Evolutionary conservation across 2,888 invertebrate species (phyloP).

Genomic region (Heteromyza rotundicornis): DNA sequence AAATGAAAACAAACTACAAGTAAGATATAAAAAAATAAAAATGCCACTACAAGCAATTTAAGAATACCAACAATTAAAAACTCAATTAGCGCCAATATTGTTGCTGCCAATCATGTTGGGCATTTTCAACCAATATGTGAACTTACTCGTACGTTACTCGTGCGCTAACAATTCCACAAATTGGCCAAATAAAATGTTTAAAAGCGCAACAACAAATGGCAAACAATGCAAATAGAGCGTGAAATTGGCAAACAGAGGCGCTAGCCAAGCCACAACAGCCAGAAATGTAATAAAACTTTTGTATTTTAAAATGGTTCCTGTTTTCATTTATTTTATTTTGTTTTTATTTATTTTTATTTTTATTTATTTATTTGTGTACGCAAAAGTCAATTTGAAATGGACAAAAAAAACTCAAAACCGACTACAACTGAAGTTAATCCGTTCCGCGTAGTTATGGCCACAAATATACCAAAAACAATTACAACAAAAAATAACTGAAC

Average conservation of each 20-base stretch:
- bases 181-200: not conserved
- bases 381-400: too few relatives aligned
- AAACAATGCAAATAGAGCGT: slow-evolving; percentile 51
- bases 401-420: not conserved
- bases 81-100: slow-evolving; percentile 51
- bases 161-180: not conserved
- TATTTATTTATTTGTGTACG: not conserved
- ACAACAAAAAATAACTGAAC: not conserved
- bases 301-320: too few relatives aligned
- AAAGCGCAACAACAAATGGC: slow-evolving; percentile 31
- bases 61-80: slow-evolving; percentile 44
- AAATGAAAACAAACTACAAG: not conserved
- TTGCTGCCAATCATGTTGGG: slow-evolving; percentile 48
- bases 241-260: slow-evolving; percentile 40
- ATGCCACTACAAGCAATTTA: not conserved
- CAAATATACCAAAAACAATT: too few relatives aligned
- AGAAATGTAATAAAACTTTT: not conserved
- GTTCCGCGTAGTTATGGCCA: not conserved
- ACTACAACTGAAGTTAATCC: not conserved
- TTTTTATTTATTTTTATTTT: too few relatives aligned
- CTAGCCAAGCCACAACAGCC: not conserved
- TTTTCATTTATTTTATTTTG: too few relatives aligned
- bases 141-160: too few relatives aligned
- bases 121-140: not conserved
- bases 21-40: not conserved